Base-by-base conservation (phyloP, 1,140 invertebrate species). In the Anagrus nilaparvatae region DNA sequence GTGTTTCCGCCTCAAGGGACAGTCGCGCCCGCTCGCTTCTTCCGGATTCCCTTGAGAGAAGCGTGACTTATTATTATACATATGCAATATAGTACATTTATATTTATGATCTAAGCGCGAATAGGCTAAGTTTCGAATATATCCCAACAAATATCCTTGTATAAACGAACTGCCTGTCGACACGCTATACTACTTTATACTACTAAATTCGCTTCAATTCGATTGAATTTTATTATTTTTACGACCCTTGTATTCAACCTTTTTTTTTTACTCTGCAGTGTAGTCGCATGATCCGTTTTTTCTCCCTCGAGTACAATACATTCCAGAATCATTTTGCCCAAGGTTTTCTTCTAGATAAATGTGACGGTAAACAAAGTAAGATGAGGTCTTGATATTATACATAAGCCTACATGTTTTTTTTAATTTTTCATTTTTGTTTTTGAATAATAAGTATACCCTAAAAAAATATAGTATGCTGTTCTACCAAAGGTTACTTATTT, bases 51-150 rank as follows among this genome's bases (percentile, higher is more conserved):
- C 45, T 8, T 12, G 45, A 41, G 45, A 39, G 28, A 31, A 16
- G 40, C 45, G 45, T 47, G 45, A 47, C 45, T 47, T 46, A 38
- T 46, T 34, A 46, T n/a, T n/a, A n/a, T n/a, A n/a, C n/a, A n/a
- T n/a, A n/a, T n/a, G n/a, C n/a, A n/a, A n/a, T n/a, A n/a, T n/a
- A n/a, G n/a, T n/a, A n/a, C n/a, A n/a, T n/a, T n/a, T n/a, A n/a
- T n/a, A n/a, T n/a, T n/a, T n/a, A n/a, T n/a, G n/a, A n/a, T n/a
- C n/a, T n/a, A n/a, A n/a, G n/a, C n/a, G n/a, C n/a, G n/a, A n/a
- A n/a, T n/a, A n/a, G n/a, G n/a, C n/a, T n/a, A n/a, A n/a, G n/a
- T n/a, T n/a, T n/a, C n/a, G n/a, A n/a, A n/a, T n/a, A n/a, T n/a
- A n/a, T n/a, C n/a, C n/a, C n/a, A n/a, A 46, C 16, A 42, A 27